Evolutionary conservation across 2,113 vertebrate genomes (phyloP).

Genomic region (Podarcis raffonei): DNA sequence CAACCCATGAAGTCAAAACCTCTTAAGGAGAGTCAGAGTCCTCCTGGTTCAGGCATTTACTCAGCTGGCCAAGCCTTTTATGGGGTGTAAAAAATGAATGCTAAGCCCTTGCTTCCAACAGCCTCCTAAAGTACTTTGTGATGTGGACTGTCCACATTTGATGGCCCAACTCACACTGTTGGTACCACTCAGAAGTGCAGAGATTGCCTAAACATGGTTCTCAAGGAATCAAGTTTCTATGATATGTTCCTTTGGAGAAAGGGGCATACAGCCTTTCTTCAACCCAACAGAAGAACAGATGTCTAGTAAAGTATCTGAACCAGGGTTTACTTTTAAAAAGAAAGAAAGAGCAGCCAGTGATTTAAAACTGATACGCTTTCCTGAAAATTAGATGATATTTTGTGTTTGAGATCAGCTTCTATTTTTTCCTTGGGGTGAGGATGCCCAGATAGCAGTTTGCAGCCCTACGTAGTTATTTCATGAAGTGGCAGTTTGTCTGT

Average conservation of each 20-base stretch:
- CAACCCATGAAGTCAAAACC: no score
- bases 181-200: background rate
- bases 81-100: background rate
- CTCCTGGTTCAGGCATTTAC: no score
- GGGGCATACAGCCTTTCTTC: background rate
- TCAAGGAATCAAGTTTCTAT: background rate
- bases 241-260: background rate
- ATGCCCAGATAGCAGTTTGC: background rate
- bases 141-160: background rate
- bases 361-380: background rate
- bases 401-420: background rate
- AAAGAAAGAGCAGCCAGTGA: no score
- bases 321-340: no score
- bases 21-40: no score
- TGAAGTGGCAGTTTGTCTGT: conserved; percentile 24
- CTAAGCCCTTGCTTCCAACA: background rate
- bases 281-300: background rate
- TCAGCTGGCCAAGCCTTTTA: background rate
- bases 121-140: background rate
- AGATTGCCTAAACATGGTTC: no score
- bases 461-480: background rate
- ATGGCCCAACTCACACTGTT: background rate
- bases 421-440: conserved; percentile 23
- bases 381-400: conserved; percentile 29
- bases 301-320: background rate